Evolutionary conservation across 2,888 invertebrate species (phyloP), one percentile per base, ranked within the genome.

Genomic region (Platycnemis pennipes): DNA sequence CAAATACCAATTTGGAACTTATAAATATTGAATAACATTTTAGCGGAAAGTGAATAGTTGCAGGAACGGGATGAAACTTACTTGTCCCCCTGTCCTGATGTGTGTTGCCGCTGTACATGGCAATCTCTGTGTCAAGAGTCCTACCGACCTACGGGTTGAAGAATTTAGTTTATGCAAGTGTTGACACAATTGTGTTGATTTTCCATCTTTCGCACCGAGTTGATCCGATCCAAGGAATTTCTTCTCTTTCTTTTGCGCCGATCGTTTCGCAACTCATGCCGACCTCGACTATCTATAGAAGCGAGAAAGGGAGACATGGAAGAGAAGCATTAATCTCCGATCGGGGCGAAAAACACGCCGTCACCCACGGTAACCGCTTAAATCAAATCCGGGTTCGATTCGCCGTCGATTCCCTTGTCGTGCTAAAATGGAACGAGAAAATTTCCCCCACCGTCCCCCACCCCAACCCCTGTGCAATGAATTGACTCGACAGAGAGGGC

Each of bases 311-410:
- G 77, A 77, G 77, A n/a, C 26, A n/a, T 63, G 63, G 63, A 63
- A 63, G 63, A 22, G 63, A 16, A 77, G 77, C 31, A 77, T 77
- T 37, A 37, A 77, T 77, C 77, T 77, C 37, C 11, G 77, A 77
- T 77, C 37, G 77, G 77, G 31, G 37, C 77, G 77, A 77, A 77
- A 77, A 77, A 77, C 63, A 63, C 37, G 77, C 77, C 8, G 2
- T 37, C 77, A 37, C 77, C 77, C 77, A 77, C 77, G 77, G 31
- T 77, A 13, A 77, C 13, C 31, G 16, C 77, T 77, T 77, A 77
- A 77, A 77, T 77, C 77, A 77, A 77, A 77, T 26, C 77, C 37
- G 37, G 37, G 77, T 77, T 77, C 77, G 77, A 77, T 37, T 37
- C 8, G 31, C 13, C 13, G 22, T 37, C 37, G 77, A 77, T 77